Evolutionary conservation across 2,113 vertebrate species (phyloP).

Genomic region (Gopherus flavomarginatus): DNA sequence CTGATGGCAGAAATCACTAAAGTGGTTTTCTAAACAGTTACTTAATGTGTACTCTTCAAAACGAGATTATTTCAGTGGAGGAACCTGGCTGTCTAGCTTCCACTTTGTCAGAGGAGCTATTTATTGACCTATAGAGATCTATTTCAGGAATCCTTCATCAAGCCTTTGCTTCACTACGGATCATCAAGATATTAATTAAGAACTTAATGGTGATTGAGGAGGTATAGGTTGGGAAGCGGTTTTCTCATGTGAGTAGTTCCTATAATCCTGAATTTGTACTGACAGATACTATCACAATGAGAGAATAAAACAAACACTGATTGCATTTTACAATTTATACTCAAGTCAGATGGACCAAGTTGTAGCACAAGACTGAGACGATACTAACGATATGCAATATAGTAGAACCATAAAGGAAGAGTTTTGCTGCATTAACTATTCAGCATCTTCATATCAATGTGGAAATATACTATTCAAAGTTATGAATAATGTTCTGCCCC

Average conservation of each 20-base stretch:
- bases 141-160: not conserved
- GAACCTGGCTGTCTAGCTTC: not conserved
- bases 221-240: not conserved
- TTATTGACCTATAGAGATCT: not conserved
- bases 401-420: not conserved
- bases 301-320: not conserved
- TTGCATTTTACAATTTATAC: not conserved
- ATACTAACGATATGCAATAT: not conserved
- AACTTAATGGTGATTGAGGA: not conserved
- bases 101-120: not conserved
- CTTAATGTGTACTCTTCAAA: not conserved
- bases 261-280: not conserved
- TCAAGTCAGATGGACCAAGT: not conserved
- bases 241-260: not conserved
- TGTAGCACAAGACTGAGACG: not conserved
- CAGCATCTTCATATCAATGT: not conserved
- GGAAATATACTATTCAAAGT: not conserved
- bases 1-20: not conserved
- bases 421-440: not conserved
- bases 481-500: not conserved
- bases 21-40: not conserved
- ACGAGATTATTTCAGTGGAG: not conserved
- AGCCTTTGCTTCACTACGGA: not conserved
- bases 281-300: not conserved
- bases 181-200: not conserved